Percentiles rank a stretch among this genome's conserved stretches.
Conservation (phyloP, 1,140 invertebrate species). For the Diploscapter pachys region DNA sequence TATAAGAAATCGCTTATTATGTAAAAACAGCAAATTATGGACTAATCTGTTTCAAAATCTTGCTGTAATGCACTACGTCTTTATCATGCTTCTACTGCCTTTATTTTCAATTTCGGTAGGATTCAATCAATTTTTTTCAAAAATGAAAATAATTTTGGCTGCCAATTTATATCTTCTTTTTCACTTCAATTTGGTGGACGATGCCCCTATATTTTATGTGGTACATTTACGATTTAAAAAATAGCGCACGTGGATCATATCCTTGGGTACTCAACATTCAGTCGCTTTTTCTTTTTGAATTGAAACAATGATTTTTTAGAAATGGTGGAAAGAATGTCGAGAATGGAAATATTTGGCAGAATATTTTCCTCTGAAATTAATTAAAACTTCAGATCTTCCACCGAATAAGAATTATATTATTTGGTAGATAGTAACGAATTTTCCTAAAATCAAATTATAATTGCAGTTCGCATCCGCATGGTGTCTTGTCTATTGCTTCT, state of each 20-base stretch:
- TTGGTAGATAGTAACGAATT: conserved; percentile 35
- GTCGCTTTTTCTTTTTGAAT: background rate
- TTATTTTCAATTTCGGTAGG: conserved; percentile 34
- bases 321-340: conserved; percentile 35
- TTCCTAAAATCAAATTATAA: background rate
- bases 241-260: conserved; percentile 25
- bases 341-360: conserved; percentile 54
- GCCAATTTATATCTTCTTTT: conserved; percentile 25
- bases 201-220: conserved; percentile 37
- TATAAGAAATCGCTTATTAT: too few species aligned
- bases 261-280: conserved; percentile 16
- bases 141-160: background rate
- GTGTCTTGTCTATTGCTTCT: conserved; percentile 60
- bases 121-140: background rate
- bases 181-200: conserved; percentile 30
- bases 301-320: conserved; percentile 2
- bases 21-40: too few species aligned
- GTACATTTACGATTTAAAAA: conserved; percentile 41
- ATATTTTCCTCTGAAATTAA: conserved; percentile 61
- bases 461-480: conserved; percentile 61
- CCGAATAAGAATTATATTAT: conserved; percentile 62
- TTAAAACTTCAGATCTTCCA: conserved; percentile 61
- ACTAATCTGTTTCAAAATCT: conserved; percentile 12
- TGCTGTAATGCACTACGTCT: conserved; percentile 36
- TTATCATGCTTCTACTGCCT: conserved; percentile 39